phyloP scores from a whole-genome alignment of 2,797 vertebrate species.

The Myioborus melanocephalus region DNA sequence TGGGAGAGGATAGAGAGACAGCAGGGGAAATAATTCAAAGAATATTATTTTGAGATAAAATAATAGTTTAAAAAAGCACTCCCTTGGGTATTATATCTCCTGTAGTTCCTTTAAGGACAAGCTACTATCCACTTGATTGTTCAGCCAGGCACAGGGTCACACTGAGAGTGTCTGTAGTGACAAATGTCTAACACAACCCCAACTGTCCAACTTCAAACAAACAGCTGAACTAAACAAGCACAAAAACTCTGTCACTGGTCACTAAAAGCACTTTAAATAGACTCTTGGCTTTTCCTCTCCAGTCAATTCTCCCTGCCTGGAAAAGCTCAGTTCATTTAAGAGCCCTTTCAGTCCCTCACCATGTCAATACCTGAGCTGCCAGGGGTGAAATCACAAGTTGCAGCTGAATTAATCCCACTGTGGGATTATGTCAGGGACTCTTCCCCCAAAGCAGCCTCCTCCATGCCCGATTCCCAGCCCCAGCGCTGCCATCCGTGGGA shows the following conservation, averaged over 20 bases:
- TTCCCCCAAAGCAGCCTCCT: neutral
- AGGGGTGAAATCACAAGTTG: neutral
- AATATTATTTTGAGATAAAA: neutral
- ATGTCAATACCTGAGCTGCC: neutral
- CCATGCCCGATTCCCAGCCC: neutral
- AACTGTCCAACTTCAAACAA: neutral
- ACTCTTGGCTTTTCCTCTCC: neutral
- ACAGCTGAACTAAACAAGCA: neutral
- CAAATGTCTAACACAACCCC: neutral
- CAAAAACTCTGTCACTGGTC: neutral
- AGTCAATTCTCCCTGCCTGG: neutral
- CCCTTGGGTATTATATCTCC: neutral
- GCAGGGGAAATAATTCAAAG: neutral
- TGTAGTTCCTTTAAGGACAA: neutral
- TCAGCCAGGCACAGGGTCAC: neutral
- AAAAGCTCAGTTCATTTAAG: neutral
- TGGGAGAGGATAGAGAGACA: neutral
- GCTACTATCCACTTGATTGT: neutral
- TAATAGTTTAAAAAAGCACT: neutral
- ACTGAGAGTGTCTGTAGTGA: neutral
- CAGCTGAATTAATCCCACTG: neutral
- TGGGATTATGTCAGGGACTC: rapidly evolving
- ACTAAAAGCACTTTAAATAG: neutral
- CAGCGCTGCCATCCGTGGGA: rapidly evolving
- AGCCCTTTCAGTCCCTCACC: neutral